Conservation (phyloP, 2,888 invertebrate genomes). For the Opisthograptis luteolata region DNA sequence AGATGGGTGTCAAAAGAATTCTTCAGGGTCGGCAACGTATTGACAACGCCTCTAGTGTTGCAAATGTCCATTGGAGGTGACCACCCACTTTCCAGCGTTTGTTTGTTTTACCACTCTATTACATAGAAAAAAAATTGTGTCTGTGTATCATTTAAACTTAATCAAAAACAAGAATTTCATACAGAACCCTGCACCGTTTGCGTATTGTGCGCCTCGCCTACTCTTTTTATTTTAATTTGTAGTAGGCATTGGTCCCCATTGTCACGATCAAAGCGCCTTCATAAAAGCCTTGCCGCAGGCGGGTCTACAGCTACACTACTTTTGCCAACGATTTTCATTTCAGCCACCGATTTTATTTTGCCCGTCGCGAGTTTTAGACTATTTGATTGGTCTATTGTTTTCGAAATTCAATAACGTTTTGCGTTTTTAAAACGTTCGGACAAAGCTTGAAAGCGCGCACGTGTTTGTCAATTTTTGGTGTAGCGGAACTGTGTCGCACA, state of each 20-base stretch:
- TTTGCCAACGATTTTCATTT: constrained; percentile 21
- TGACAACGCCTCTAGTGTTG: no score
- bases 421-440: constrained; percentile 22
- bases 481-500: neutral
- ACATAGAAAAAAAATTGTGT: constrained; percentile 13
- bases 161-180: neutral
- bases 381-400: constrained; percentile 35
- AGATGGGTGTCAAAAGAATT: no score
- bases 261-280: constrained; percentile 29
- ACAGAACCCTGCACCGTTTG: constrained; percentile 10
- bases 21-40: no score
- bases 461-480: constrained; percentile 1
- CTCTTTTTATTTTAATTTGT: constrained; percentile 34
- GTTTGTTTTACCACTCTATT: no score
- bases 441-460: constrained; percentile 3
- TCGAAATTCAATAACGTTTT: constrained; percentile 30
- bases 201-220: constrained; percentile 2
- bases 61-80: no score
- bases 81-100: no score
- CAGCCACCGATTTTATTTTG: constrained; percentile 2
- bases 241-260: constrained; percentile 29
- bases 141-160: neutral
- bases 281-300: constrained; percentile 36
- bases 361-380: constrained; percentile 7
- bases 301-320: constrained; percentile 21